phyloP scores from a whole-genome alignment of 1,140 invertebrate genomes.

The Phymastichus coffea region DNA sequence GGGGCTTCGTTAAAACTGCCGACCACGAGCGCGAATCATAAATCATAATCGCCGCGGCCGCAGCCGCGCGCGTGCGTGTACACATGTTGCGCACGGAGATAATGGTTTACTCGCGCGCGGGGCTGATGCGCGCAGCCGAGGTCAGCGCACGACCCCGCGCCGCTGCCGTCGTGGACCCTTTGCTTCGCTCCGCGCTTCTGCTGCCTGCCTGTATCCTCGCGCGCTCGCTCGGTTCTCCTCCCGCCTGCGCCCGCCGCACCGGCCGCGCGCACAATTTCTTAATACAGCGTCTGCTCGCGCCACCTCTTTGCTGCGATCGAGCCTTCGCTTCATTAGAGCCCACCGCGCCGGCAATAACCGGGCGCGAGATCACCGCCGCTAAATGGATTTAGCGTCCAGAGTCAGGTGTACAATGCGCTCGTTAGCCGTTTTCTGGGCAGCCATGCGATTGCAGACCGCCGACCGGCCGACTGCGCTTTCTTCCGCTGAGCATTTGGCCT shows the following conservation, averaged over 20 bases:
- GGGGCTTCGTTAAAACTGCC: conserved; percentile 8
- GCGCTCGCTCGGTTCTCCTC: conserved; percentile 18
- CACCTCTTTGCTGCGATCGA: too few relatives aligned
- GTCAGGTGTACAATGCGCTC: conserved; percentile 6
- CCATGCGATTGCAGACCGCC: too few relatives aligned
- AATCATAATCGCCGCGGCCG: conserved; percentile 37
- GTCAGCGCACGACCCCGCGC: conserved; percentile 39
- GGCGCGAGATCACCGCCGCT: background rate
- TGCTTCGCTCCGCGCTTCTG: background rate
- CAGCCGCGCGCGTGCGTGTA: conserved; percentile 21
- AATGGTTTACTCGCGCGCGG: conserved; percentile 32
- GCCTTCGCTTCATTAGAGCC: conserved; percentile 9
- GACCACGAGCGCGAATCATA: conserved; percentile 28
- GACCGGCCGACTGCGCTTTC: too few relatives aligned
- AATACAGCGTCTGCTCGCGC: too few relatives aligned
- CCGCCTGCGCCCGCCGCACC: background rate
- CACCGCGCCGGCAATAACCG: background rate
- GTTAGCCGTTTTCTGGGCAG: background rate
- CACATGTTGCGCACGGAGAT: conserved; percentile 34
- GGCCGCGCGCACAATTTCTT: background rate
- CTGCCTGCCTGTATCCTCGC: background rate
- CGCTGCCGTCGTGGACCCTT: conserved; percentile 28
- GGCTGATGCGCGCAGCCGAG: conserved; percentile 21
- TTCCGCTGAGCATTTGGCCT: too few relatives aligned
- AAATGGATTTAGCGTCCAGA: background rate